Base-by-base conservation (phyloP, 2,113 vertebrate species). In the Nibea albiflora region DNA sequence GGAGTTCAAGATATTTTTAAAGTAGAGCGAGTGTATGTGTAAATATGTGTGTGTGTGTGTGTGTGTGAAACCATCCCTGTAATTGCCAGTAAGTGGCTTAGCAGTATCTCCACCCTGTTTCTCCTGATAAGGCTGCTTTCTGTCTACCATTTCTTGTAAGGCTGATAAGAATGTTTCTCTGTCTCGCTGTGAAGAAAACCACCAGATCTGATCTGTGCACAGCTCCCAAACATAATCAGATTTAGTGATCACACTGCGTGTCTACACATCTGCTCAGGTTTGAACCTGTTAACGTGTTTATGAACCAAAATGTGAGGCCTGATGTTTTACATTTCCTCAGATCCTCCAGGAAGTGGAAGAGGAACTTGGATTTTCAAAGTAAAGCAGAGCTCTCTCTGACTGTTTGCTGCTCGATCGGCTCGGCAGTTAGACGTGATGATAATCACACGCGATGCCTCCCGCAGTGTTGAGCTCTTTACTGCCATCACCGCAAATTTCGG, bases 21-120 rank as follows among this genome's bases (percentile, higher is more conserved):
- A 79, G 56, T 28, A 31, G 52, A 57, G 62, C 60, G 28, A 62
- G 28, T 54, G 26, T 61, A 31, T 63, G 85, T 44, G 46, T 62
- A 22, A 56, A 35, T 57, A n/a, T 46, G 31, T 35, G 31, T 67
- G 71, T 72, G 68, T 67, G 42, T 63, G 64, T 61, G 83, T 44
- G 62, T 57, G 47, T 46, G 76, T 20, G 24, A 11, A 71, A 66
- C 74, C 72, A 58, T 74, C 75, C 73, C 82, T 85, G 83, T 86
- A 85, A 87, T 85, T 88, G 84, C 60, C 65, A 58, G 80, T 83
- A 85, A 85, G 82, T 86, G 80, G 71, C 75, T 89, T 84, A 84
- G 75, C 0, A 9, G 78, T 87, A 77, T 84, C 80, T 87, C 76
- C 71, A 60, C 78, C 79, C 78, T 83, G 85, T 53, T 80, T 47